Conservation (phyloP, 2,888 invertebrate species). For the Stegana nigrithorax region DNA sequence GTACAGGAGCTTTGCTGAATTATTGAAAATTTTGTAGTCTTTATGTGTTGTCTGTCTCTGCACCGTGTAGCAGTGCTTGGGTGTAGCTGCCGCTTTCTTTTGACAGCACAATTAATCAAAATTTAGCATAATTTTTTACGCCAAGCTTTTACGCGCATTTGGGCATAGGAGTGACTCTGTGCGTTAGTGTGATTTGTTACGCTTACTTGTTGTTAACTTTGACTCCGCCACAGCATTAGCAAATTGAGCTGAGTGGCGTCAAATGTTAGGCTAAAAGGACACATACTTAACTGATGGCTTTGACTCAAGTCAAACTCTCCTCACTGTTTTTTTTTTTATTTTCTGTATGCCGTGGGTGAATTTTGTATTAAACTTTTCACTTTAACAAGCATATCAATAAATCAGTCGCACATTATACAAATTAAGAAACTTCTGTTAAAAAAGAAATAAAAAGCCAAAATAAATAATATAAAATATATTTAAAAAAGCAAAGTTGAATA, state of each 20-base stretch:
- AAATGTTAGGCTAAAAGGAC: conserved; percentile 32
- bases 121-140: conserved; percentile 49
- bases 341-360: too few relatives aligned
- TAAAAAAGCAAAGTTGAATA: background rate
- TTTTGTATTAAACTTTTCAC: background rate
- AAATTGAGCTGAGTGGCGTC: conserved; percentile 34
- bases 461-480: too few relatives aligned
- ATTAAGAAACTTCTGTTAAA: conserved; percentile 45
- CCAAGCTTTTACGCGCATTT: conserved; percentile 18
- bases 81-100: conserved; percentile 23
- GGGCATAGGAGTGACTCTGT: conserved; percentile 28
- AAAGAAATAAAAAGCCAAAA: conserved; percentile 7
- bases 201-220: conserved; percentile 18
- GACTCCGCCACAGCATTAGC: conserved; percentile 18
- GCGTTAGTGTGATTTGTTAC: conserved; percentile 38
- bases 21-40: conserved; percentile 11
- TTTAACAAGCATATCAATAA: conserved; percentile 52
- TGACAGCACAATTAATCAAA: conserved; percentile 58
- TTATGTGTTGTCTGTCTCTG: background rate
- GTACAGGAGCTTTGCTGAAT: conserved; percentile 11
- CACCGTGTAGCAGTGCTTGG: background rate
- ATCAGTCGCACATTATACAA: conserved; percentile 50
- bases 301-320: too few relatives aligned
- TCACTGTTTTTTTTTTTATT: background rate
- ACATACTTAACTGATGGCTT: conserved; percentile 35